A percentile compares a stretch with the other conserved stretches of the same genome.
Conservation (phyloP, 2,113 vertebrate genomes). For the Delphinus delphis region DNA sequence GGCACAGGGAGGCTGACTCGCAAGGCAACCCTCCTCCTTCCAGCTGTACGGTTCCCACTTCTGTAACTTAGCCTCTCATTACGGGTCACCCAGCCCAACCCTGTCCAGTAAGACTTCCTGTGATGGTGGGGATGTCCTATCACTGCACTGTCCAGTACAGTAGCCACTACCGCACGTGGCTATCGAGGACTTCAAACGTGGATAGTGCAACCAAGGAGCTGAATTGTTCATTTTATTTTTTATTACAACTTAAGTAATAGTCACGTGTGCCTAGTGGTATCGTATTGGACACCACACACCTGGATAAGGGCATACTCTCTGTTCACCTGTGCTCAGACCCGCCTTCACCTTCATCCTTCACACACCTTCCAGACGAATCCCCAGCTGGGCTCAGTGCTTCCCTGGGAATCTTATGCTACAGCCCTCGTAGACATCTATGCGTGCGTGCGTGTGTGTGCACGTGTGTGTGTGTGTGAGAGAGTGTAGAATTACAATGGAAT, state of each 20-base stretch:
- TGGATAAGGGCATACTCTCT: background rate
- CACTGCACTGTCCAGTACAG: fast-evolving
- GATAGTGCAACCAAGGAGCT: too few species aligned
- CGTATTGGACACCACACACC: fast-evolving
- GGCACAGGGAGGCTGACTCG: background rate
- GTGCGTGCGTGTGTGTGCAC: background rate
- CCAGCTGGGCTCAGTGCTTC: background rate
- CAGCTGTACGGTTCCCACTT: too few species aligned
- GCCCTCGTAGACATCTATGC: fast-evolving
- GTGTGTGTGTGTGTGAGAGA: background rate
- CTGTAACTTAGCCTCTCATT: background rate
- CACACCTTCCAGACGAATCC: background rate
- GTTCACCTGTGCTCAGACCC: background rate
- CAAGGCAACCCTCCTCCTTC: background rate
- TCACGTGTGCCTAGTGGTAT: fast-evolving
- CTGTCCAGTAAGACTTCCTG: background rate
- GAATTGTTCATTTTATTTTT: background rate
- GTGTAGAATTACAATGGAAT: background rate
- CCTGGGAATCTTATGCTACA: background rate
- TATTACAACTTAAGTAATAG: background rate
- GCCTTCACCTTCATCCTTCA: background rate
- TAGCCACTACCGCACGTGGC: fast-evolving
- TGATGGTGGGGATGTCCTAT: fast-evolving
- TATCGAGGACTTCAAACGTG: background rate
- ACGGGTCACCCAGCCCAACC: fast-evolving